phyloP scores from a whole-genome alignment of 1,140 invertebrate species.

The Ostrea denselamellosa region DNA sequence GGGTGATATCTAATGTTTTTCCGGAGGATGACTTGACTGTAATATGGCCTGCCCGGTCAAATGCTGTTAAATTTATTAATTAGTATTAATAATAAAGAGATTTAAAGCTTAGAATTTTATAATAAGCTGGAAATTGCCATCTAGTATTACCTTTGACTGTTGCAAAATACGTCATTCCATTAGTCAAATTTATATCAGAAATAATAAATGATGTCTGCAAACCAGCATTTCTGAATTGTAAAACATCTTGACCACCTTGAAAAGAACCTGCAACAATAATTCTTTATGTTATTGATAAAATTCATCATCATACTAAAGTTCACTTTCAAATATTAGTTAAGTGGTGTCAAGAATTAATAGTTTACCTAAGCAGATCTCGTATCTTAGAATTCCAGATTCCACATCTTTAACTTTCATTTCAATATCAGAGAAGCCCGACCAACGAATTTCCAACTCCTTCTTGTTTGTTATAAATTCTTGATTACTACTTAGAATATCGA shows the following conservation, averaged over 20 bases:
- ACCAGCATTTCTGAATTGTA: slow-evolving; percentile 42
- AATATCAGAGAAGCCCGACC: slow-evolving; percentile 53
- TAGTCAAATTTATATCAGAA: slow-evolving; percentile 24
- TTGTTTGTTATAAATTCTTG: slow-evolving; percentile 43
- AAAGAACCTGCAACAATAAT: slow-evolving; percentile 41
- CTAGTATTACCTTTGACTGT: slow-evolving; percentile 56
- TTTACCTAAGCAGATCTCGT: slow-evolving; percentile 34
- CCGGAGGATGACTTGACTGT: not conserved
- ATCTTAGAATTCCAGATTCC: slow-evolving; percentile 21
- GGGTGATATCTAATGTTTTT: slow-evolving; percentile 9
- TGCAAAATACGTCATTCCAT: slow-evolving; percentile 50
- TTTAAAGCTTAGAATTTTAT: not conserved
- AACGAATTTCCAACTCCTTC: slow-evolving; percentile 33
- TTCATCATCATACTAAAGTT: not conserved
- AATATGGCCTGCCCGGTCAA: slow-evolving; percentile 43
- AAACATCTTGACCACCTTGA: slow-evolving; percentile 38
- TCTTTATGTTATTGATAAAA: not conserved
- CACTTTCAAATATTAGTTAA: not conserved
- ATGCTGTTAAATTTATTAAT: not conserved
- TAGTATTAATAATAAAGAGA: not conserved
- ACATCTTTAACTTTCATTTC: not conserved
- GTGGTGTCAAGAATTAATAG: not conserved
- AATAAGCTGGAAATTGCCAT: not conserved
- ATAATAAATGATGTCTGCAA: slow-evolving; percentile 24
- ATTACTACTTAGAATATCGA: slow-evolving; percentile 40